Evolutionary conservation across 30 jellyfish, hydroid and myxozoan species (phyloP), one percentile per base, ranked within the genome.

Genomic region (Sanderia malayensis): DNA sequence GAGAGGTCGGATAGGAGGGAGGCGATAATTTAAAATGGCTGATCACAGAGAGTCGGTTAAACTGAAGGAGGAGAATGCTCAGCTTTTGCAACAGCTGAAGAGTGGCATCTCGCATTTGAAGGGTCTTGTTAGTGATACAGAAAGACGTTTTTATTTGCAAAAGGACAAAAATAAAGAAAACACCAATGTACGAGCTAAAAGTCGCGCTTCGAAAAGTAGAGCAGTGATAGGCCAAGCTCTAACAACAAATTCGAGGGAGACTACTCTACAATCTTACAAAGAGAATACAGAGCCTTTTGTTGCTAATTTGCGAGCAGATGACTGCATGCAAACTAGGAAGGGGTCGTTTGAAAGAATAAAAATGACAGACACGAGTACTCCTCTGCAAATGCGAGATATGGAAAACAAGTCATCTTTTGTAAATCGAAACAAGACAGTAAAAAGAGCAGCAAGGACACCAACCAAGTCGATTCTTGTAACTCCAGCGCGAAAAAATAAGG

Each of bases 401-500:
- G 52, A 4, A 13, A 37, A 37, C 13, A 6, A 4, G 52, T 13
- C 6, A 37, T 6, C 52, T 13, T 4, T 2, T 49, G 64, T 4
- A 2, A 4, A 4, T 49, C 7, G 8, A 24, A 19, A 2, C 11
- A 49, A 49, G 18, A 49, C 64, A 15, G 27, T 19, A 24, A 49
- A 4, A 49, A 71, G 0, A 57, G 18, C 64, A 15, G 27, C 24
- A 24, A 49, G 2, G 18, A 71, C 0, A 57, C 61, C 11, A 23
- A 77, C 89, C 22, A 78, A 37, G 57, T 78, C 89, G 52, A 78
- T 78, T 4, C 60, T 78, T 32, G 60, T 67, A 1, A 65, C 80
- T 1, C 89, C 89, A 28, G 89, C 78, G 2, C 75, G 89, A 6
- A 78, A 78, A 70, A 72, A 49, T 20, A 73, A 58, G 23, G 55